A percentile compares a stretch with the other conserved stretches of the same genome.
These are phyloP conservation scores for Xenopus petersii DNA, from an alignment of 2,797 vertebrate species.

Conservation along the genomic window DNA sequence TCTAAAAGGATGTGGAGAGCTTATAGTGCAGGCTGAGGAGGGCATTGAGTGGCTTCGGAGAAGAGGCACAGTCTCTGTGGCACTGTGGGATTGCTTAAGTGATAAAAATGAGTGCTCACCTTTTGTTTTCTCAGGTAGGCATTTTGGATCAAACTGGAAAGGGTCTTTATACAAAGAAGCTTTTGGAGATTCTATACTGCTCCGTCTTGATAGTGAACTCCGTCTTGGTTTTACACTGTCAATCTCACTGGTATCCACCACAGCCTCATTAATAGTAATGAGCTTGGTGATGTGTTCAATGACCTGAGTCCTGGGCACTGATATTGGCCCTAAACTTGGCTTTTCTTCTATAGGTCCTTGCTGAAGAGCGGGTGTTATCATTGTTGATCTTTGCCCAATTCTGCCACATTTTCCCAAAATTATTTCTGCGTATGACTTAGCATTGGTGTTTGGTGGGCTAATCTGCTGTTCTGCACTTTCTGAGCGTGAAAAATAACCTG, in stretches of 20 bases:
- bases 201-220: slow-evolving; percentile 89
- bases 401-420: slow-evolving; percentile 95
- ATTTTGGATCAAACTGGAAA: slow-evolving; percentile 75
- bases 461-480: slow-evolving; percentile 92
- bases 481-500: slow-evolving; percentile 93
- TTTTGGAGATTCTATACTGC: slow-evolving; percentile 90
- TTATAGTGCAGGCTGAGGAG: slow-evolving; percentile 79
- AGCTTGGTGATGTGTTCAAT: slow-evolving; percentile 98
- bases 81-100: slow-evolving; percentile 70
- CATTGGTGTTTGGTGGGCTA: slow-evolving; percentile 90
- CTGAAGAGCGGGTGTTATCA: slow-evolving; percentile 61
- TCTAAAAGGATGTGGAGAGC: slow-evolving; percentile 77
- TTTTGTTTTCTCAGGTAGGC: slow-evolving; percentile 69
- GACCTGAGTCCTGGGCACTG: slow-evolving; percentile 93
- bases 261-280: slow-evolving; percentile 97
- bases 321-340: slow-evolving; percentile 73
- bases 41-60: slow-evolving; percentile 95
- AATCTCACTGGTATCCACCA: slow-evolving; percentile 96
- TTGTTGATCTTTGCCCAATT: slow-evolving; percentile 79
- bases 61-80: slow-evolving; percentile 80
- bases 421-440: slow-evolving; percentile 94
- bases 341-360: slow-evolving; percentile 86
- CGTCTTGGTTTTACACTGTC: slow-evolving; percentile 95
- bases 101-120: slow-evolving; percentile 68
- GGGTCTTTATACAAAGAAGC: slow-evolving; percentile 78